Conservation (phyloP, 2,888 invertebrate genomes). For the Drosophila borealis region DNA sequence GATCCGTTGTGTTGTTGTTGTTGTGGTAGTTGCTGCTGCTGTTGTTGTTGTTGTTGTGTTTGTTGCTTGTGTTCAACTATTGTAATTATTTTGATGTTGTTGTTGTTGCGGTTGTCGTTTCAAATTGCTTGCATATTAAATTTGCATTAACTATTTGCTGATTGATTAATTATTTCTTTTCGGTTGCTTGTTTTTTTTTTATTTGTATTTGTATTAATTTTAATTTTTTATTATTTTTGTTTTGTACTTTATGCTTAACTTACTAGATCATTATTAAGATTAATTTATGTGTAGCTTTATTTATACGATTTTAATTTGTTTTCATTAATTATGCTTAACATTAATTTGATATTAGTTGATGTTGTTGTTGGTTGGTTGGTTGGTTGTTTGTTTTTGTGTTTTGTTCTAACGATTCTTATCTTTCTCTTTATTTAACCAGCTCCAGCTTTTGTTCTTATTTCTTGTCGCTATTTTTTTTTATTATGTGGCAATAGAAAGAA, state of each 20-base stretch:
- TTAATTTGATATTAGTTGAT: constrained; percentile 79
- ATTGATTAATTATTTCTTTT: constrained; percentile 48
- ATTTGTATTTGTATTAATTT: constrained; percentile 37
- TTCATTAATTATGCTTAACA: constrained; percentile 68
- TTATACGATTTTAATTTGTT: constrained; percentile 44
- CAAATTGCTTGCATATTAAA: constrained; percentile 58
- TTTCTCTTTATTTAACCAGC: constrained; percentile 60
- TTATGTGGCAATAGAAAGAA: constrained; percentile 34
- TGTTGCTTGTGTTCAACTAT: constrained; percentile 52
- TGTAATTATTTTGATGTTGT: constrained; percentile 41
- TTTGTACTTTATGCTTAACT: constrained; percentile 76
- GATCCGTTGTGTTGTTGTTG: constrained; percentile 78
- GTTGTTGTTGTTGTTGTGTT: constrained; percentile 39
- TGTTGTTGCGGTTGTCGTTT: constrained; percentile 52
- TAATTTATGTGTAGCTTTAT: constrained; percentile 60
- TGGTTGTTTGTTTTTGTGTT: constrained; percentile 57
- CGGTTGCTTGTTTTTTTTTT: constrained; percentile 29
- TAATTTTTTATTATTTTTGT: constrained; percentile 35
- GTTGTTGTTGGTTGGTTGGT: constrained; percentile 60
- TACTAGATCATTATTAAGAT: constrained; percentile 75
- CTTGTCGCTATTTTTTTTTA: constrained; percentile 57
- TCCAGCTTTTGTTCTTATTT: constrained; percentile 69
- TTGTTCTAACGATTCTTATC: constrained; percentile 60
- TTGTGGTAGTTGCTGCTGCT: constrained; percentile 39
- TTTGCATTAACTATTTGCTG: constrained; percentile 68